Evolutionary conservation across 2,113 vertebrate species (phyloP).

Genomic region (Athene cunicularia): DNA sequence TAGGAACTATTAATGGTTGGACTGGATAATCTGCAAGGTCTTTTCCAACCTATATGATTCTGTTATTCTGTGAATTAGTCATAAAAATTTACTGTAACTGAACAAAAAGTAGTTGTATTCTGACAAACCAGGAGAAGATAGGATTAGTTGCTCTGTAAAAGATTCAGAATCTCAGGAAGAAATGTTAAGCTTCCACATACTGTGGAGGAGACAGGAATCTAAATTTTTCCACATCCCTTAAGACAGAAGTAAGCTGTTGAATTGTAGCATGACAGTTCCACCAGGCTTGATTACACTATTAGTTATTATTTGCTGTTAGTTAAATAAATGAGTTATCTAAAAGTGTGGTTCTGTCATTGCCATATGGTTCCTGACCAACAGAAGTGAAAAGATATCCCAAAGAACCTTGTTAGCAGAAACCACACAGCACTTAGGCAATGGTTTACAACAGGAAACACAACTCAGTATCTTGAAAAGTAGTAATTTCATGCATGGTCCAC

Average conservation of each 20-base stretch:
- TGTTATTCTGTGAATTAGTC: not conserved
- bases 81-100: not conserved
- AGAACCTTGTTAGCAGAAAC: constrained; percentile 12
- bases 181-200: not conserved
- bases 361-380: not conserved
- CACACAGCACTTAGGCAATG: not conserved
- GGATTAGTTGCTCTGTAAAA: not conserved
- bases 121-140: not conserved
- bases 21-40: no score
- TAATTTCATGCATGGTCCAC: constrained; percentile 43
- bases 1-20: no score
- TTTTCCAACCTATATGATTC: no score
- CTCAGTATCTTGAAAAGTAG: not conserved
- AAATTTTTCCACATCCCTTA: not conserved
- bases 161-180: not conserved
- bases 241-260: not conserved
- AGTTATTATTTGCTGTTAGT: not conserved
- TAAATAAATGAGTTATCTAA: not conserved
- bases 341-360: not conserved
- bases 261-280: not conserved
- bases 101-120: not conserved
- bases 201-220: not conserved
- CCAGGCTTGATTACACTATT: not conserved
- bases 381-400: constrained; percentile 9
- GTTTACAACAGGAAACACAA: constrained; percentile 24